Evolutionary conservation across 2,797 vertebrate genomes (phyloP).

Genomic region (Sebastiscus tertius): DNA sequence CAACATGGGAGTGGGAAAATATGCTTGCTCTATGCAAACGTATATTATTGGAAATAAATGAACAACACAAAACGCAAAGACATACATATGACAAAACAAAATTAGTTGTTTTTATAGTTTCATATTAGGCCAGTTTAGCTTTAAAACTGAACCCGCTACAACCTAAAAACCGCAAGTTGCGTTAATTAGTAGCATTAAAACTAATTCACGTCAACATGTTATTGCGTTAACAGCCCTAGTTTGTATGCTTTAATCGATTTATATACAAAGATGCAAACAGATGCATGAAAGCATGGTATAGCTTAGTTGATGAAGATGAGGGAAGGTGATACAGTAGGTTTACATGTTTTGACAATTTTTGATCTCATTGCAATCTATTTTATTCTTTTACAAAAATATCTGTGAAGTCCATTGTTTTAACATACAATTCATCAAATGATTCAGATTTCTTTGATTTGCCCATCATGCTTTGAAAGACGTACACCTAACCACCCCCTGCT

Average conservation of each 20-base stretch:
- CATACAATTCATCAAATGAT: not conserved
- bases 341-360: not conserved
- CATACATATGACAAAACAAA: not conserved
- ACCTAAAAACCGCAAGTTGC: not conserved
- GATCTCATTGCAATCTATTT: not conserved
- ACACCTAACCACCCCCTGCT: conserved; percentile 25
- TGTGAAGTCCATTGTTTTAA: not conserved
- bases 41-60: too few relatives aligned
- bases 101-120: too few relatives aligned
- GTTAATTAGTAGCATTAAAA: not conserved
- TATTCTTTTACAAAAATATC: not conserved
- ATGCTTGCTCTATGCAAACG: too few relatives aligned
- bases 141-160: not conserved
- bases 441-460: conserved; percentile 27
- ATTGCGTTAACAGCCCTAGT: too few relatives aligned
- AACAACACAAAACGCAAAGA: not conserved
- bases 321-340: not conserved
- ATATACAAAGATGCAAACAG: not conserved
- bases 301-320: not conserved
- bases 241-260: not conserved
- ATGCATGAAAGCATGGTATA: not conserved
- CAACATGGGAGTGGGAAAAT: too few relatives aligned
- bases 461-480: conserved; percentile 31
- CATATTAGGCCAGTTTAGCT: too few relatives aligned
- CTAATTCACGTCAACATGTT: fast-evolving